Evolutionary conservation across 1,140 invertebrate genomes (phyloP), one percentile per base, ranked within the genome.

Genomic region (Dreissena rostriformis): DNA sequence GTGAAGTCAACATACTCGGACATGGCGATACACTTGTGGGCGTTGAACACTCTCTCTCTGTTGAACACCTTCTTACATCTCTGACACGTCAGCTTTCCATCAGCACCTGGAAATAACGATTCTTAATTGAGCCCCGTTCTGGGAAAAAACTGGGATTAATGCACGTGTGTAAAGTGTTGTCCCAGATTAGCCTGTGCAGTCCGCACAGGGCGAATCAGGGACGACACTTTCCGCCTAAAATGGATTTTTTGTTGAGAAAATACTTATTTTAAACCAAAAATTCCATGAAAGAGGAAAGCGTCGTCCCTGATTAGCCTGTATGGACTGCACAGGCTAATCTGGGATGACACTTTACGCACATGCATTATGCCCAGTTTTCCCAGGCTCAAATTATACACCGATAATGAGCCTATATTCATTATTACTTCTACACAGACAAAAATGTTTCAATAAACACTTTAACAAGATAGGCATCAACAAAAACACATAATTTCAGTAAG

Each of bases 1-100:
- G 88, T 88, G 73, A 92, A 91, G 73, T 92, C 92, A 6, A 93
- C 89, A 83, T 91, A 93, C 24, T 92, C 91, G 1, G 90, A 90
- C 52, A 80, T 78, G 17, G 90, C 92, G 53, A 91, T 71, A 86
- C 93, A 93, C 73, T 90, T 91, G 87, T 93, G 92, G 15, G 92
- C 91, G 61, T 88, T 91, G 76, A 91, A 93, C 72, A 92, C 90
- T 14, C 93, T 85, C 74, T 93, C 91, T 78, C 90, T 91, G 15
- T 84, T 86, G 74, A 93, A 93, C 0, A 85, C 68, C 61, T 88
- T 87, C 66, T 91, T 92, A 88, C 93, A 93, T 29, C 89, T 79
- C 12, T 79, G 77, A 84, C 93, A 93, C 14, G 82, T 75, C 66
- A 90, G 82, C 71, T 87, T 91, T 4, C 92, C 93, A 87, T 93